phyloP scores from a whole-genome alignment of 2,113 vertebrate genomes.

The Tympanuchus pallidicinctus region DNA sequence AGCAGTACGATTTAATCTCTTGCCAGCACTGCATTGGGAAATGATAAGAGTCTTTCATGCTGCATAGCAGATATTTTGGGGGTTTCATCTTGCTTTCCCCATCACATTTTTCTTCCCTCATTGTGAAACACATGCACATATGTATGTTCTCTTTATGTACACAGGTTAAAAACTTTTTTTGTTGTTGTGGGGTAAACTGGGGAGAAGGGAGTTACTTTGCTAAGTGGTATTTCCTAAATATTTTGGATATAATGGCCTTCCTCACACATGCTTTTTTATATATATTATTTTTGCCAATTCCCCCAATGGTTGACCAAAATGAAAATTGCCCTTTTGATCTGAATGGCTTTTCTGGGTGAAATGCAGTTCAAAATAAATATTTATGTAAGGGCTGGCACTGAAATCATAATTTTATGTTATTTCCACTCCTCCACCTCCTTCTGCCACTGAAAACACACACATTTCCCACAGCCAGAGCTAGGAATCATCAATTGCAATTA shows the following conservation, averaged over 20 bases:
- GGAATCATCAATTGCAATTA: constrained; percentile 31
- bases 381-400: not conserved
- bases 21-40: constrained; percentile 52
- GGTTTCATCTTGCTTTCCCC: constrained; percentile 29
- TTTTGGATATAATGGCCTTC: not conserved
- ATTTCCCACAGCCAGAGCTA: not conserved
- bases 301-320: not conserved
- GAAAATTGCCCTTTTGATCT: constrained; percentile 16
- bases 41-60: constrained; percentile 46
- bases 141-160: not conserved
- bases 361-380: constrained; percentile 13
- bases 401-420: constrained; percentile 17
- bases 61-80: constrained; percentile 23
- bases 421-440: constrained; percentile 22
- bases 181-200: not conserved
- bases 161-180: not conserved
- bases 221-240: constrained; percentile 17
- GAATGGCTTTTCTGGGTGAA: constrained; percentile 20
- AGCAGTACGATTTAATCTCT: constrained; percentile 53
- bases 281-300: not conserved
- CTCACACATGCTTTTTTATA: not conserved
- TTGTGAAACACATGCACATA: not conserved
- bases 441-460: constrained; percentile 1
- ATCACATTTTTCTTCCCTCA: constrained; percentile 56
- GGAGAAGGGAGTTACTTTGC: not conserved